These are phyloP conservation scores for Calidris pygmaea DNA, from an alignment of 2,113 vertebrate species.

Conservation along the genomic window DNA sequence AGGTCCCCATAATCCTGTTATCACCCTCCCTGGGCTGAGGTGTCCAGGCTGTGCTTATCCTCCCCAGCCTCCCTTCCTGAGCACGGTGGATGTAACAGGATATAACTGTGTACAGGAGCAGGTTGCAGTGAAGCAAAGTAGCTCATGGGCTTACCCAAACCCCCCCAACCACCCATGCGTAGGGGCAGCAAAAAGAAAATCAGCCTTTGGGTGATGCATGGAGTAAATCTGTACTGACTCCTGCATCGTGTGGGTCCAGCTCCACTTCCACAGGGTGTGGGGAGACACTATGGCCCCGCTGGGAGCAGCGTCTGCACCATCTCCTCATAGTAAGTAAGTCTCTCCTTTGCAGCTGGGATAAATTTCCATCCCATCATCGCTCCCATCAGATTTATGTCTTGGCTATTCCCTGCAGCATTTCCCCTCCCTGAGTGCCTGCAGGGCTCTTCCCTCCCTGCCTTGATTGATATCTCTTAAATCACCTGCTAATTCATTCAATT, in stretches of 20 bases:
- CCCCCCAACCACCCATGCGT: rapidly evolving
- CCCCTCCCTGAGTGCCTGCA: neutral
- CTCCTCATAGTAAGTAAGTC: neutral
- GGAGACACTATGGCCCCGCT: rapidly evolving
- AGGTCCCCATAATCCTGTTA: neutral
- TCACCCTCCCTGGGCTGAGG: neutral
- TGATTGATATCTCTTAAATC: neutral
- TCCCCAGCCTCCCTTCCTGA: neutral
- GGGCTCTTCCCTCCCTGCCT: neutral
- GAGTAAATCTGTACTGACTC: neutral
- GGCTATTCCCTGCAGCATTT: neutral
- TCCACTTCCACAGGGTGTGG: rapidly evolving
- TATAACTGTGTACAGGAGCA: neutral
- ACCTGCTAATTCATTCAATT: neutral
- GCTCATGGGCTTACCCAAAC: neutral
- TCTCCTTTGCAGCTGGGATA: neutral
- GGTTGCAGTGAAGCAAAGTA: neutral
- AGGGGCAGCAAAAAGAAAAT: neutral
- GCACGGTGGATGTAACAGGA: neutral
- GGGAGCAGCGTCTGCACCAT: neutral
- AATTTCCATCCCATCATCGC: neutral
- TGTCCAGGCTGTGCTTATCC: neutral
- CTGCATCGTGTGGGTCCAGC: neutral
- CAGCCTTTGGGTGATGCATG: neutral
- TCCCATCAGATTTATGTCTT: neutral